These are phyloP conservation scores for Archilochus colubris DNA, from an alignment of 2,113 vertebrate species.

Conservation along the genomic window DNA sequence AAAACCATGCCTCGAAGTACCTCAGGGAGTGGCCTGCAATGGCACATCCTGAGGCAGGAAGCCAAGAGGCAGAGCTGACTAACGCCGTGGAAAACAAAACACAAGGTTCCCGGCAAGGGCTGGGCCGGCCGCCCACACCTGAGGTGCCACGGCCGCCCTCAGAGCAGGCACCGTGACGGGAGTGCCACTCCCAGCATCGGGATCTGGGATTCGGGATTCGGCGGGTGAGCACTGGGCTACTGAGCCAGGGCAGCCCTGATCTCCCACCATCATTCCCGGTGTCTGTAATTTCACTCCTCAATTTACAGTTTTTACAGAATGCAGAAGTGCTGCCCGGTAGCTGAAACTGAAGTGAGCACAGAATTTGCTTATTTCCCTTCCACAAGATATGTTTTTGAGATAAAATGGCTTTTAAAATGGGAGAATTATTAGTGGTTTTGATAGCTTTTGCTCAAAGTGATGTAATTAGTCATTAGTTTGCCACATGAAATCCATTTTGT, in stretches of 20 bases:
- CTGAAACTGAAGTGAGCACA: not conserved
- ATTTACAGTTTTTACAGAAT: rapidly evolving
- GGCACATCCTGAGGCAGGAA: not conserved
- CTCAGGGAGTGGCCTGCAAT: not conserved
- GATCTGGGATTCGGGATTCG: too few relatives aligned
- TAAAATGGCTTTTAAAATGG: not conserved
- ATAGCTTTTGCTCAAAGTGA: not conserved
- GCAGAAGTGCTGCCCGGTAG: not conserved
- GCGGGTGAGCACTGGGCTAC: not conserved
- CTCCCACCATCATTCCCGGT: rapidly evolving
- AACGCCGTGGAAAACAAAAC: not conserved
- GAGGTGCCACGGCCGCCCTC: rapidly evolving
- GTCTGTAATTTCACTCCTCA: not conserved
- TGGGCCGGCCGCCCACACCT: not conserved
- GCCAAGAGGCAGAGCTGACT: not conserved
- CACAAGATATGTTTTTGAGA: not conserved
- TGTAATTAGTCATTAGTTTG: not conserved
- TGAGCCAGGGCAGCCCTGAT: not conserved
- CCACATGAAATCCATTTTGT: not conserved
- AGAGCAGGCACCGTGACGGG: rapidly evolving
- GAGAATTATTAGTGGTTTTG: not conserved
- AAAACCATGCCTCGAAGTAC: not conserved
- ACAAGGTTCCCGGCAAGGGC: not conserved
- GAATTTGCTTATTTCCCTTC: not conserved
- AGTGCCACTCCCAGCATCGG: rapidly evolving